Percentiles rank a stretch among this genome's conserved stretches.
phyloP scores from a whole-genome alignment of 2,888 invertebrate genomes.

The Campoplex nolae region DNA sequence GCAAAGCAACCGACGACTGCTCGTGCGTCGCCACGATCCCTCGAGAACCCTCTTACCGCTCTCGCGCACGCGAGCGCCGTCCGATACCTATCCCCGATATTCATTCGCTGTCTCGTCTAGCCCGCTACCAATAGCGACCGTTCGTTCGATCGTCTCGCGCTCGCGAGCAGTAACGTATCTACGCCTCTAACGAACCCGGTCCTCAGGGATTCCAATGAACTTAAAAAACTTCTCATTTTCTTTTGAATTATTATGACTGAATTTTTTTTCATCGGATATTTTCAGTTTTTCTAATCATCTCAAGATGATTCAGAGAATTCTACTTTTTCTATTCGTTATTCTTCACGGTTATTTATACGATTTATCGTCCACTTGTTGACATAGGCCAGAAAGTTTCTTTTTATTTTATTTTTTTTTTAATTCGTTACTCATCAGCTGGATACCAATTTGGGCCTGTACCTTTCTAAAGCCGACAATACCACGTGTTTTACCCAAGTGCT shows the following conservation, averaged over 20 bases:
- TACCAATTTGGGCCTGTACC: constrained; percentile 8
- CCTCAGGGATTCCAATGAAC: neutral
- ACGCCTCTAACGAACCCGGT: neutral
- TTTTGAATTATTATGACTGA: neutral
- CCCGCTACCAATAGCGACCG: constrained; percentile 55
- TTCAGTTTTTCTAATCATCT: neutral
- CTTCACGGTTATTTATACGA: neutral
- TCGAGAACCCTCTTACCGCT: neutral
- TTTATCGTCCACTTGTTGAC: neutral
- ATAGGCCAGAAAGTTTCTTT: neutral
- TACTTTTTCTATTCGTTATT: neutral
- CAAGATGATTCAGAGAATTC: neutral
- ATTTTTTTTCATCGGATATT: neutral
- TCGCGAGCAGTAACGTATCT: constrained; percentile 35
- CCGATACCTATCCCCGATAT: neutral
- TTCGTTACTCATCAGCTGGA: constrained; percentile 20
- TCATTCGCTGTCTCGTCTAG: constrained; percentile 66
- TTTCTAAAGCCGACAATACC: constrained; percentile 27
- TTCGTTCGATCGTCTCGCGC: neutral
- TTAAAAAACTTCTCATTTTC: neutral
- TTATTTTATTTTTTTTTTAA: neutral
- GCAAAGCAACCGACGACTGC: constrained; percentile 31
- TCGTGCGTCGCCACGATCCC: constrained; percentile 25
- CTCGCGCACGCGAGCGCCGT: neutral
- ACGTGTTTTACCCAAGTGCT: constrained; percentile 40